Evolutionary conservation across 2,888 invertebrate species (phyloP), one percentile per base, ranked within the genome.

Genomic region (Leptinotarsa haldemani): DNA sequence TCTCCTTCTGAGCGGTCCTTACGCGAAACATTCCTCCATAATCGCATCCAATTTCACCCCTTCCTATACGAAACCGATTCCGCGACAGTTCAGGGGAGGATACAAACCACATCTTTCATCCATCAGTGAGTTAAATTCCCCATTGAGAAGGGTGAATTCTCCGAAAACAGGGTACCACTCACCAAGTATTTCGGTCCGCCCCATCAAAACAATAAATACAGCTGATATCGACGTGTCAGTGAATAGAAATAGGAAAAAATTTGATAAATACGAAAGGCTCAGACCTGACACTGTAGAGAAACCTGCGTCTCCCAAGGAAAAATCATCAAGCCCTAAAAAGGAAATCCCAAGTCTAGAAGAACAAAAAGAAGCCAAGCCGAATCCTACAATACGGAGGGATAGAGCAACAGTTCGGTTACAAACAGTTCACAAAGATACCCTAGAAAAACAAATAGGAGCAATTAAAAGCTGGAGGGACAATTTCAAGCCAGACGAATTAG

Each of bases 141-240:
- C 89, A 65, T 79, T 90, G 25, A 87, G 89, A 50, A 85, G 90
- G 65, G 87, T 90, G 56, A 90, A 85, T 82, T 91, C 88, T 66
- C 91, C 87, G 77, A 90, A 88, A 86, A 88, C 90, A 85, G 88
- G 85, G 79, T 88, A 82, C 79, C 90, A 86, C 80, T 87, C 80
- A 82, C 88, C 46, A 87, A 88, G 77, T 88, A 89, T 77, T 87
- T 84, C 90, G 2, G 88, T 91, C 2, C 90, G 93, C 69, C 94
- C 94, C 1, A 92, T 93, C 67, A 91, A 92, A 79, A 94, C 95
- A 77, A 94, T 95, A 77, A 94, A 95, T 85, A 95, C 95, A 3
- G 94, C 94, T 47, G 94, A 95, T 84, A 96, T 96, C 79, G 95
- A 96, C 85, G 95, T 96, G 0, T 94, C 94, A 0, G 91, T 91